Base-by-base conservation (phyloP, 2,888 invertebrate species). In the Caenorhabditis afra region DNA sequence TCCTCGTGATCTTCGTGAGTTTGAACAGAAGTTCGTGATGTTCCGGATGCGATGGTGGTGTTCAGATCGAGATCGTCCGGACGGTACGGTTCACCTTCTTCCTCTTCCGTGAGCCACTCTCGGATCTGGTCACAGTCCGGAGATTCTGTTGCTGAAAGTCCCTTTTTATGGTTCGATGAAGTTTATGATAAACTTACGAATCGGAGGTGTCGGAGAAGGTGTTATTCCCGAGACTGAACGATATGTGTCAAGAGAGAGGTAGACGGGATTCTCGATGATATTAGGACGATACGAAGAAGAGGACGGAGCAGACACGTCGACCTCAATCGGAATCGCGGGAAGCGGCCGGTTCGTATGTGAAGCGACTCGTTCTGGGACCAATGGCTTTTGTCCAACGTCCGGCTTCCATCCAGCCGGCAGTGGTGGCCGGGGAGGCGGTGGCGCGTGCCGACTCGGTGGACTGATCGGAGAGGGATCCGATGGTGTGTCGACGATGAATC, bases 101-200 rank as follows among this genome's bases (percentile, higher is more conserved):
- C 77, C n/a, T 77, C 77, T 37, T 77, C 77, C 7, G 68, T 77
- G 4, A 77, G 49, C 77, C 77, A 77, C 37, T 77, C 77, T 5
- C 61, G 37, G 0, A 77, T 20, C 11, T 70, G 45, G 5, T 77
- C 77, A 39, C 65, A 70, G 22, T 71, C 61, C 1, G 64, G 71
- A 0, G 62, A 71, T 18, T 62, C 41, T 5, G 62, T 62, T 12
- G 75, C 59, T 61, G 61, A n/a, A 59, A 70, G n/a, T n/a, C n/a
- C n/a, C n/a, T n/a, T n/a, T n/a, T n/a, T n/a, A n/a, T n/a, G n/a
- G n/a, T n/a, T n/a, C n/a, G n/a, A 29, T 7, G 7, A 29, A 5
- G 29, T 14, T 22, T 58, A 3, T 44, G 0, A 11, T 1, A 22
- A n/a, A 44, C 59, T 68, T 11, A 59, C 57, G 58, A 55, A 49